phyloP scores from a whole-genome alignment of 1,140 invertebrate species.

The Sinonovacula constricta region DNA sequence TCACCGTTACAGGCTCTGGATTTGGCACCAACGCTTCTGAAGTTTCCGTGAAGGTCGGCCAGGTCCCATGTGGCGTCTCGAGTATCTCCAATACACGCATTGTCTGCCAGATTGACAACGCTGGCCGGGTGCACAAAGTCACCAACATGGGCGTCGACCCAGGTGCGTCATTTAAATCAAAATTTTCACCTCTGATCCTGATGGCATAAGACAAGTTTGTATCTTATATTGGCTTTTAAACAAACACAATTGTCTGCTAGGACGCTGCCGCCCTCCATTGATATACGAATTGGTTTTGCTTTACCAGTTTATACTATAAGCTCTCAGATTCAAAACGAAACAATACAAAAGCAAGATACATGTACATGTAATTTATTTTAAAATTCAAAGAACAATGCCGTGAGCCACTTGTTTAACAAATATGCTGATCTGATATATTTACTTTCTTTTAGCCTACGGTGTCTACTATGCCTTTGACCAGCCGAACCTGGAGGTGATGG shows the following conservation, averaged over 20 bases:
- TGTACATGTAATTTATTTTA: not conserved
- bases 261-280: not conserved
- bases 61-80: conserved; percentile 55
- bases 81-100: conserved; percentile 52
- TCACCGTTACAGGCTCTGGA: conserved; percentile 67
- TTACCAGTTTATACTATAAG: not conserved
- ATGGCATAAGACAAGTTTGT: not conserved
- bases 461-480: conserved; percentile 58
- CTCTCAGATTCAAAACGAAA: not conserved
- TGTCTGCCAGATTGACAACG: conserved; percentile 58
- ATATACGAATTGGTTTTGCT: not conserved
- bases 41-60: conserved; percentile 61
- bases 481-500: conserved; percentile 37
- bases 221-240: not conserved
- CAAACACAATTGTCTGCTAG: not conserved
- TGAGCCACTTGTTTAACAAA: not conserved
- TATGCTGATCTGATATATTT: not conserved
- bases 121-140: conserved; percentile 52
- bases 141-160: conserved; percentile 59
- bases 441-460: conserved; percentile 44
- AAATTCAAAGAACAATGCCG: not conserved
- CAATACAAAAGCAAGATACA: not conserved
- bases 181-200: not conserved
- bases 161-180: conserved; percentile 32
- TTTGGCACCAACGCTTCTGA: conserved; percentile 56